phyloP scores from a whole-genome alignment of 2,113 vertebrate genomes.

The Sus scrofa region T2T-Sscrofa CM000812.6:262598501-262599000 shows the following conservation, averaged over 20 bases:
- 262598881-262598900: background rate
- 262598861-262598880: background rate
- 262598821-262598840: background rate
- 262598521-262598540: constrained; percentile 89
- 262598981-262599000: background rate
- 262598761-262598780: constrained; percentile 34
- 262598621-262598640: constrained; percentile 85
- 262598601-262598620: constrained; percentile 92
- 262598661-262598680: constrained; percentile 89
- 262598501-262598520: constrained; percentile 82
- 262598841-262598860: too few relatives aligned
- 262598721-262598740: constrained; percentile 69
- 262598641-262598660: constrained; percentile 82
- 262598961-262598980: background rate
- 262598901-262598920: background rate
- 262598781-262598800: background rate
- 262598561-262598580: constrained; percentile 92
- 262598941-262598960: background rate
- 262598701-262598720: constrained; percentile 65
- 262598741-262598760: constrained; percentile 72
- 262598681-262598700: constrained; percentile 87
- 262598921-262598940: background rate
- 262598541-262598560: constrained; percentile 90
- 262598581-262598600: constrained; percentile 90
- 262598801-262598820: background rate